phyloP scores from a whole-genome alignment of 1,140 invertebrate species.

The Eupristina koningsbergeri region DNA sequence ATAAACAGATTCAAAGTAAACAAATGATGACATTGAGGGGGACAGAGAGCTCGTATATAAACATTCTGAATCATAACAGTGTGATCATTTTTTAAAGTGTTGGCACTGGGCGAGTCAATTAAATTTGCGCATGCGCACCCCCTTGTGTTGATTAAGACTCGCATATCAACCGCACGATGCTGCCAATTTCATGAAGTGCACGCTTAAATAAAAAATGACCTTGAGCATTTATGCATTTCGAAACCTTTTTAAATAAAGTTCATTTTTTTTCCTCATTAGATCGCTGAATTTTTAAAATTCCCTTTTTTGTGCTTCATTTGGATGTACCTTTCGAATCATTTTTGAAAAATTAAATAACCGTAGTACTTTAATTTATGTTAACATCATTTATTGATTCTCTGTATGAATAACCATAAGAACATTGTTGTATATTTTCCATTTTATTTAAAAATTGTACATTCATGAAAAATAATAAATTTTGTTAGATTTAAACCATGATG shows the following conservation, averaged over 20 bases:
- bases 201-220: conserved; percentile 13
- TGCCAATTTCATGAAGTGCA: conserved; percentile 4
- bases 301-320: too few relatives aligned
- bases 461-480: background rate
- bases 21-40: background rate
- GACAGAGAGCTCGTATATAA: background rate
- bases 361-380: background rate
- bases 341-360: too few relatives aligned
- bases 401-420: background rate
- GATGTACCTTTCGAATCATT: too few relatives aligned
- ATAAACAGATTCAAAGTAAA: background rate
- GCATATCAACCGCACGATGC: background rate
- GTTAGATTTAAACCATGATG: background rate
- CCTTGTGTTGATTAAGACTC: background rate
- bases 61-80: background rate
- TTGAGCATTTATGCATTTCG: background rate
- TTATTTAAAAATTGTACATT: background rate
- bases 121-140: background rate
- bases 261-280: background rate
- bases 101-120: background rate
- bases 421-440: conserved; percentile 3
- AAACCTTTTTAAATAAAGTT: background rate
- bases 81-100: background rate
- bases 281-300: too few relatives aligned
- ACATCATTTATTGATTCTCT: background rate